Evolutionary conservation across 2,888 invertebrate species (phyloP).

Genomic region (Limnephilus auricula): DNA sequence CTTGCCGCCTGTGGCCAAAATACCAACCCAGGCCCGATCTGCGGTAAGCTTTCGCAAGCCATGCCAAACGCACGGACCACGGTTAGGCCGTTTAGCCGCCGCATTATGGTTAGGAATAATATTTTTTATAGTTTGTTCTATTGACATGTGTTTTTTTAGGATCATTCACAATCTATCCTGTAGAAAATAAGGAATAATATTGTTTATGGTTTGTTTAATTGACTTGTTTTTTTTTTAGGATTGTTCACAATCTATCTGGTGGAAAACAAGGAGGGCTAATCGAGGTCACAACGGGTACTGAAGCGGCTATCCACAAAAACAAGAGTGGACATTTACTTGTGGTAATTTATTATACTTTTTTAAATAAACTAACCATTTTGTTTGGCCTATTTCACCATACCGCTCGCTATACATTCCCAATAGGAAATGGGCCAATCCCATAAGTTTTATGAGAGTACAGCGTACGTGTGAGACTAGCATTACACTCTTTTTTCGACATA

Average conservation of each 20-base stretch:
- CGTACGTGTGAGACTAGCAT: too few species aligned
- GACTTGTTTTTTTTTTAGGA: constrained; percentile 76
- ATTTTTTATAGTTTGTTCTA: background rate
- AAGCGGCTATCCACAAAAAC: constrained; percentile 89
- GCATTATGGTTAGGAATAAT: background rate
- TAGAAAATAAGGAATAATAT: background rate
- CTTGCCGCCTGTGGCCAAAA: too few species aligned
- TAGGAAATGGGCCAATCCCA: too few species aligned
- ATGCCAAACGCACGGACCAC: too few species aligned
- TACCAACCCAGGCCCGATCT: too few species aligned
- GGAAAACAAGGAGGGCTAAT: constrained; percentile 91
- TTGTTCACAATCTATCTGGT: constrained; percentile 89
- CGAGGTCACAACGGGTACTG: constrained; percentile 87
- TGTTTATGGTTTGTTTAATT: background rate
- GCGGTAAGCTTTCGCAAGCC: too few species aligned
- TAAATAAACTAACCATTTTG: background rate
- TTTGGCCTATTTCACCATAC: too few species aligned
- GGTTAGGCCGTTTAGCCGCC: too few species aligned
- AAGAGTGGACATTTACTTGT: constrained; percentile 92
- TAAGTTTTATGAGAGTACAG: too few species aligned
- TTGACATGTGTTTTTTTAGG: constrained; percentile 75
- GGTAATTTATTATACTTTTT: constrained; percentile 74
- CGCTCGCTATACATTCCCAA: too few species aligned
- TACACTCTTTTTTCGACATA: background rate
- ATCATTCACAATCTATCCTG: constrained; percentile 74